Conservation (phyloP, 2,888 invertebrate species). For the Sarcophaga carnaria region DNA sequence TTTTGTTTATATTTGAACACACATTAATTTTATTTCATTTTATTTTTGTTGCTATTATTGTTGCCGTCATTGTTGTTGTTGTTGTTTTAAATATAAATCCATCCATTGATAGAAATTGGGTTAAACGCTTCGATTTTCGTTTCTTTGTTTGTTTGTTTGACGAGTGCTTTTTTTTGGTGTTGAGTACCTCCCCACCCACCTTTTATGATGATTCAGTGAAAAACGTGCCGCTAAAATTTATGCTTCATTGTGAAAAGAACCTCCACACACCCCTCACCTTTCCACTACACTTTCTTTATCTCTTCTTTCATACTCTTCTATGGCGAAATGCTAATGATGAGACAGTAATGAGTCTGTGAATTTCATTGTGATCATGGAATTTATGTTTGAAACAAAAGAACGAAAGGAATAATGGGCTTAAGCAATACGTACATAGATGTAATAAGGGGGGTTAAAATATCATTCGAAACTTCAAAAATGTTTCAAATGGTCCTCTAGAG, state of each 20-base stretch:
- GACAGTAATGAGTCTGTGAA: not conserved
- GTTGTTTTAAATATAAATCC: constrained; percentile 16
- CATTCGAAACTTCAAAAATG: too few relatives aligned
- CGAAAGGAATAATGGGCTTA: too few relatives aligned
- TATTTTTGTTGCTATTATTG: not conserved
- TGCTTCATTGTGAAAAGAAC: not conserved
- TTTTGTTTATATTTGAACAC: constrained; percentile 58
- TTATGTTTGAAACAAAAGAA: too few relatives aligned
- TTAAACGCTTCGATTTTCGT: constrained; percentile 36
- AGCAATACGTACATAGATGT: too few relatives aligned
- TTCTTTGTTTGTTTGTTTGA: not conserved
- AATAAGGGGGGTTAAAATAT: too few relatives aligned
- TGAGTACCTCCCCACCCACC: not conserved
- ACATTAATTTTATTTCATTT: constrained; percentile 59
- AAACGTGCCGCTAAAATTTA: constrained; percentile 42
- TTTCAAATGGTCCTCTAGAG: too few relatives aligned
- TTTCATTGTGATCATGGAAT: too few relatives aligned
- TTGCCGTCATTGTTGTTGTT: constrained; percentile 10
- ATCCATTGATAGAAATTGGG: constrained; percentile 62
- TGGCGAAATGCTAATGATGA: not conserved
- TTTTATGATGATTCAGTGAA: constrained; percentile 48
- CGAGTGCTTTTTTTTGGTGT: not conserved
- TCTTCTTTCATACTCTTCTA: too few relatives aligned
- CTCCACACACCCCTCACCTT: not conserved
- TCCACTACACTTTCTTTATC: not conserved